Percentiles rank a stretch among this genome's conserved stretches.
These are phyloP conservation scores for Caenorhabditis sp. DNA, from an alignment of 2,888 invertebrate genomes.

Conservation along the genomic window DNA sequence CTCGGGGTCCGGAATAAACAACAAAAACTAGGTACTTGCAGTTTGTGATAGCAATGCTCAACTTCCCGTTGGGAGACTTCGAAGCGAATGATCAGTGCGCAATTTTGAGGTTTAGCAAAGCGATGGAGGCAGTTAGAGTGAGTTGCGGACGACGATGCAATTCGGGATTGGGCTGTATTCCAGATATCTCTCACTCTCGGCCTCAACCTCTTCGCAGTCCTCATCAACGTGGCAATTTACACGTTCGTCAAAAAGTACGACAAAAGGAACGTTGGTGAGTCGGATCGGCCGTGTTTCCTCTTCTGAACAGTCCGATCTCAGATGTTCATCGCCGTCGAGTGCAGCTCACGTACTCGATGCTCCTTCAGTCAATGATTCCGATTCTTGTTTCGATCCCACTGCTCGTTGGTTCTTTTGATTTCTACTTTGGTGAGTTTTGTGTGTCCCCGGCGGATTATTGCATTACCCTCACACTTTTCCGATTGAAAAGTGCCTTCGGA, in stretches of 20 bases:
- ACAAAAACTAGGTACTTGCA: constrained; percentile 25
- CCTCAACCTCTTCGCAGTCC: constrained; percentile 43
- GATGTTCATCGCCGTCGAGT: constrained; percentile 52
- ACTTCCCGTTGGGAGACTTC: constrained; percentile 48
- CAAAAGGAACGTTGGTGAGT: constrained; percentile 47
- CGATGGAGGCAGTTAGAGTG: constrained; percentile 51
- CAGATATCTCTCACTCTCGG: constrained; percentile 53
- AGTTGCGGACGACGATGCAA: neutral
- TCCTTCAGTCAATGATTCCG: constrained; percentile 53
- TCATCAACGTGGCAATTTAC: constrained; percentile 45
- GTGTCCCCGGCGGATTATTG: too few relatives aligned
- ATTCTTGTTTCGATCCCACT: constrained; percentile 52
- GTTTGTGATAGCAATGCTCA: constrained; percentile 43
- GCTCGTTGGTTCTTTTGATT: constrained; percentile 54
- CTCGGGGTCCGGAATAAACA: too few relatives aligned
- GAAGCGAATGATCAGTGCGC: constrained; percentile 52
- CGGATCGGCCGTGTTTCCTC: too few relatives aligned
- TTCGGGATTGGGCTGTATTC: constrained; percentile 1
- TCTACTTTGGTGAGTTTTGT: constrained; percentile 48
- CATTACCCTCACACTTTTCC: constrained; percentile 2
- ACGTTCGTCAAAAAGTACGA: constrained; percentile 50
- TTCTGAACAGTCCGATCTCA: too few relatives aligned
- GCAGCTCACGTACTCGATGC: constrained; percentile 55
- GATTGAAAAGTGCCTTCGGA: neutral
- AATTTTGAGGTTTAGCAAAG: constrained; percentile 42